phyloP scores from a whole-genome alignment of 2,888 invertebrate species.

The Nasonovia ribisnigri region DNA sequence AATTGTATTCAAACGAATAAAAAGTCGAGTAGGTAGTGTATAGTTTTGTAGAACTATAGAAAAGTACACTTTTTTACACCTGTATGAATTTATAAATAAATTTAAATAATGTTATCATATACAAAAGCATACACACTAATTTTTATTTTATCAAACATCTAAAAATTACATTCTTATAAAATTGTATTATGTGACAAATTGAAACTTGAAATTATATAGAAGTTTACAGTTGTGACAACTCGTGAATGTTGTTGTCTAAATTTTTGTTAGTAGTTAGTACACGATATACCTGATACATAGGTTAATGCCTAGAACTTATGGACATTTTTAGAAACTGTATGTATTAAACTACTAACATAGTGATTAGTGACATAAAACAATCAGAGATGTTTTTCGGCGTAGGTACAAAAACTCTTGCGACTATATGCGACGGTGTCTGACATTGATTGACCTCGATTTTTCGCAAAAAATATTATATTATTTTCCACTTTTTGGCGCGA shows the following conservation, averaged over 20 bases:
- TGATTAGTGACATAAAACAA: no score
- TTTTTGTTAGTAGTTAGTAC: not conserved
- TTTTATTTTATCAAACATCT: not conserved
- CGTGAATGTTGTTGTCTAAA: not conserved
- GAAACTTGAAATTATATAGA: not conserved
- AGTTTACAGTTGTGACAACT: not conserved
- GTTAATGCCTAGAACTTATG: not conserved
- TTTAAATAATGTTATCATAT: not conserved
- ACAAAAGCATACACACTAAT: not conserved
- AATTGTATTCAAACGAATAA: slow-evolving; percentile 29
- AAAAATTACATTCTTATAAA: not conserved
- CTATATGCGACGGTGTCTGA: not conserved
- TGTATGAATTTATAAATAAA: slow-evolving; percentile 10
- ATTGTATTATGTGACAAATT: not conserved
- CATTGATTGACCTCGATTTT: not conserved
- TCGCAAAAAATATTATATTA: not conserved
- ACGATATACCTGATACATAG: not conserved
- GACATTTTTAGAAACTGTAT: not conserved
- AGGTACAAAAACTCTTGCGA: not conserved
- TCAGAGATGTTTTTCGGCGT: not conserved
- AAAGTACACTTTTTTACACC: not conserved
- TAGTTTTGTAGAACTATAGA: not conserved
- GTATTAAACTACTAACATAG: no score
- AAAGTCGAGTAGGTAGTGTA: not conserved
- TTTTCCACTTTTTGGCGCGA: not conserved